Conservation (phyloP, 2,797 vertebrate species). For the Periophthalmus magnuspinnatus region DNA sequence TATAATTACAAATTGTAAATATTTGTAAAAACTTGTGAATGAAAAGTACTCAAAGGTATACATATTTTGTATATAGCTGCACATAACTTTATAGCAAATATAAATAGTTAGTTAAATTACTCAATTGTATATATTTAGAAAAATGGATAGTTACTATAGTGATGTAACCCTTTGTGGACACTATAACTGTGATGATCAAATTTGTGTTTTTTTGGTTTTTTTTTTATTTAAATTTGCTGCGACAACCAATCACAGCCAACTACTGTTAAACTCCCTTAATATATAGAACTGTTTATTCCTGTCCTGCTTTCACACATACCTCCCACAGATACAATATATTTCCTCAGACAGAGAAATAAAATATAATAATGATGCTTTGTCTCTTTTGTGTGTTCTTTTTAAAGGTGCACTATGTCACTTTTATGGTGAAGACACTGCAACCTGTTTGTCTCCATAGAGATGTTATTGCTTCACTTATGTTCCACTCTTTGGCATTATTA, state of each 20-base stretch:
- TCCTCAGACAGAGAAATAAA: constrained; percentile 10
- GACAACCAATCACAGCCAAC: constrained; percentile 11
- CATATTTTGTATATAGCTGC: constrained; percentile 31
- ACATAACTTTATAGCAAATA: constrained; percentile 36
- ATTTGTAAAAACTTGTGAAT: constrained; percentile 25
- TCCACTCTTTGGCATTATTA: too few species aligned
- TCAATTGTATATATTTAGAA: constrained; percentile 21
- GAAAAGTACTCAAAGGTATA: constrained; percentile 22
- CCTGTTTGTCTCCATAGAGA: too few species aligned
- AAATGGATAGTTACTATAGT: constrained; percentile 13
- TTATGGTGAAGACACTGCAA: too few species aligned
- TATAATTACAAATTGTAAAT: not conserved
- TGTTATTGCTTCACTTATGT: too few species aligned
- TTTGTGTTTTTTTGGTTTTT: constrained; percentile 8
- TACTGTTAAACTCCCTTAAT: not conserved
- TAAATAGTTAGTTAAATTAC: constrained; percentile 15
- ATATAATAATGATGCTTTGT: not conserved
- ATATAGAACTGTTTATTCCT: not conserved
- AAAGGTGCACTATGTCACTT: too few species aligned
- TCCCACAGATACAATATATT: constrained; percentile 5
- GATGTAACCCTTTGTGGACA: constrained; percentile 32
- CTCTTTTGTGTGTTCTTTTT: not conserved
- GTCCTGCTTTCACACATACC: not conserved
- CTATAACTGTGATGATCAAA: constrained; percentile 28
- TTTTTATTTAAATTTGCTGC: not conserved